These are phyloP conservation scores for Gryllus longicercus DNA, from an alignment of 2,888 invertebrate genomes.

Conservation along the genomic window DNA sequence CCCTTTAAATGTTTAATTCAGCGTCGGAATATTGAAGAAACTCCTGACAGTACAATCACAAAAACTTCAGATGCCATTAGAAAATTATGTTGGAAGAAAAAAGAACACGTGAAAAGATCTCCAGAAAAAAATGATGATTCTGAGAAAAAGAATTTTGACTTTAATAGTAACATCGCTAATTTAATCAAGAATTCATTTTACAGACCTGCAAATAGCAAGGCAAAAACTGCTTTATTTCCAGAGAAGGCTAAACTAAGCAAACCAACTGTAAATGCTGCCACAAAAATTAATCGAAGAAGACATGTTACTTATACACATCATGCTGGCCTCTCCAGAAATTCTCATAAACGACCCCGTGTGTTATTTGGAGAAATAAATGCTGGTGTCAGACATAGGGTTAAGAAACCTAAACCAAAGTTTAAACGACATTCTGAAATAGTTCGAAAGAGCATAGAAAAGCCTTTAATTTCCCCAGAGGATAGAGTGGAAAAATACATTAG, in stretches of 20 bases:
- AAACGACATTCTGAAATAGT: conserved; percentile 36
- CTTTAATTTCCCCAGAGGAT: conserved; percentile 41
- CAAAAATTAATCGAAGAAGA: neutral
- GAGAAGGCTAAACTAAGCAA: neutral
- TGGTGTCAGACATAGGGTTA: conserved; percentile 62
- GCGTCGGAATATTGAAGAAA: neutral
- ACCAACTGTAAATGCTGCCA: neutral
- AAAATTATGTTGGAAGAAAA: conserved; percentile 8
- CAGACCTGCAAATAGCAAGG: conserved; percentile 33
- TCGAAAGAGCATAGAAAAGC: conserved; percentile 38
- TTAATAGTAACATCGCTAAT: conserved; percentile 36
- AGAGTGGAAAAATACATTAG: conserved; percentile 25
- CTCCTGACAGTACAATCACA: neutral
- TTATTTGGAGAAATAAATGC: conserved; percentile 60
- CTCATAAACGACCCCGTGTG: conserved; percentile 43
- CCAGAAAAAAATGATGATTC: neutral
- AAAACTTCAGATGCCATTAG: neutral
- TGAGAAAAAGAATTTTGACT: neutral
- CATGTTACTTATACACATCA: neutral
- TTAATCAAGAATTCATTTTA: conserved; percentile 44
- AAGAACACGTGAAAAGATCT: neutral
- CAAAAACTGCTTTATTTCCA: neutral
- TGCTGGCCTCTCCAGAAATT: conserved; percentile 25
- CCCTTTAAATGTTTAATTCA: neutral
- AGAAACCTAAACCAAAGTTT: conserved; percentile 55